Conservation (phyloP, 2,797 vertebrate species). For the Tolypeutes matacus region DNA sequence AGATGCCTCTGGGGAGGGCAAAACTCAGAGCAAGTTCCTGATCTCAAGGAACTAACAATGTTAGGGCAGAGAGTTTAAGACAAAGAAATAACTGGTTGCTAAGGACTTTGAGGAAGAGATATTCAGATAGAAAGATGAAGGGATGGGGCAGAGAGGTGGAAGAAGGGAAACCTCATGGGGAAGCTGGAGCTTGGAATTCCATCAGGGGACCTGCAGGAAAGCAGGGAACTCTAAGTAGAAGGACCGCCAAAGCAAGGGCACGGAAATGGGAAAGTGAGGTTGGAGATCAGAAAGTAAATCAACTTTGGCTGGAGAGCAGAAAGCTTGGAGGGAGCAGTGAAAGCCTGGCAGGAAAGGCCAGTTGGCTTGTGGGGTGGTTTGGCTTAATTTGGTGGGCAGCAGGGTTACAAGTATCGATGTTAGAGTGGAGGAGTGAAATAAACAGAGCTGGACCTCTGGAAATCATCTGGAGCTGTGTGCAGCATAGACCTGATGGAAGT, state of each 20-base stretch:
- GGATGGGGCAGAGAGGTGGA: background rate
- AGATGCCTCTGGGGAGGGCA: background rate
- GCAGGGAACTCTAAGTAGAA: background rate
- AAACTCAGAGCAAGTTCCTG: background rate
- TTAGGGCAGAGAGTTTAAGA: background rate
- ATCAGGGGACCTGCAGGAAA: background rate
- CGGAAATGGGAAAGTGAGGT: background rate
- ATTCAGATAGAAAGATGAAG: background rate
- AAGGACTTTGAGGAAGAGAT: slow-evolving; percentile 40
- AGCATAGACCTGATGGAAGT: background rate
- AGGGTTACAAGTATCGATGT: background rate
- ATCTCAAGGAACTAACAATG: background rate
- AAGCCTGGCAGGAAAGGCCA: background rate
- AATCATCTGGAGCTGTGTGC: background rate
- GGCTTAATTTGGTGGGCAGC: background rate
- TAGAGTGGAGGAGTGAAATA: background rate
- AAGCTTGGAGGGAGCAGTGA: background rate
- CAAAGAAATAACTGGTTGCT: background rate
- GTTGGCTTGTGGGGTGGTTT: background rate
- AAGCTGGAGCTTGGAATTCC: slow-evolving; percentile 20
- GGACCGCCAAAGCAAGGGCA: background rate
- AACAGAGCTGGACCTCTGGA: background rate
- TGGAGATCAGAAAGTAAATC: background rate
- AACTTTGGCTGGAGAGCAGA: background rate
- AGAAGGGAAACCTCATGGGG: background rate